Percentiles rank a stretch among this genome's conserved stretches.
phyloP scores from a whole-genome alignment of 2,888 invertebrate genomes.

The Mythimna albipuncta region DNA sequence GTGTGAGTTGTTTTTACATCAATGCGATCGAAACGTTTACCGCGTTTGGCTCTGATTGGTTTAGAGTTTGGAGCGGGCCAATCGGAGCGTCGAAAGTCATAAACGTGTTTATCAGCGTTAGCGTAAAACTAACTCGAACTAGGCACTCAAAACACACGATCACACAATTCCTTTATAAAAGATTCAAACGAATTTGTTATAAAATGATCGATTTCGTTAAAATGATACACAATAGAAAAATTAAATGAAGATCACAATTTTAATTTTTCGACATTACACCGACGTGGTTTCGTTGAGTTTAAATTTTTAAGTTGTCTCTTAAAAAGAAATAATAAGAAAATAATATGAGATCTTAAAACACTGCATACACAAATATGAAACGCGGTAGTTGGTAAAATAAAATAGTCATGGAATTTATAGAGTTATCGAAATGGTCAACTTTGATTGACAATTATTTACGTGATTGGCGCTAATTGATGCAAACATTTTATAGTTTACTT shows the following conservation, averaged over 20 bases:
- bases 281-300: background rate
- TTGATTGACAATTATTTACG: too few species aligned
- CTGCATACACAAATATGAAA: constrained; percentile 2
- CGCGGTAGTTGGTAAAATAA: background rate
- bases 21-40: too few species aligned
- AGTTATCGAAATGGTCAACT: too few species aligned
- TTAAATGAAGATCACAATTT: constrained; percentile 10
- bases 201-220: background rate
- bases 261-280: background rate
- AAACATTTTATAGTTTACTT: too few species aligned
- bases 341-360: constrained; percentile 37
- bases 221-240: too few species aligned
- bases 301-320: background rate
- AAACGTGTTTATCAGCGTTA: too few species aligned
- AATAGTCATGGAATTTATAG: background rate
- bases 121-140: too few species aligned
- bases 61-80: too few species aligned
- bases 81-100: too few species aligned
- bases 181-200: background rate
- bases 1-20: too few species aligned
- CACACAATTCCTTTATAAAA: background rate
- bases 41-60: too few species aligned
- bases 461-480: too few species aligned
- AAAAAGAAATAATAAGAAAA: background rate
- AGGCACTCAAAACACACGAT: background rate